Evolutionary conservation across 2,888 invertebrate genomes (phyloP), one percentile per base, ranked within the genome.

Genomic region (Stramonita haemastoma): DNA sequence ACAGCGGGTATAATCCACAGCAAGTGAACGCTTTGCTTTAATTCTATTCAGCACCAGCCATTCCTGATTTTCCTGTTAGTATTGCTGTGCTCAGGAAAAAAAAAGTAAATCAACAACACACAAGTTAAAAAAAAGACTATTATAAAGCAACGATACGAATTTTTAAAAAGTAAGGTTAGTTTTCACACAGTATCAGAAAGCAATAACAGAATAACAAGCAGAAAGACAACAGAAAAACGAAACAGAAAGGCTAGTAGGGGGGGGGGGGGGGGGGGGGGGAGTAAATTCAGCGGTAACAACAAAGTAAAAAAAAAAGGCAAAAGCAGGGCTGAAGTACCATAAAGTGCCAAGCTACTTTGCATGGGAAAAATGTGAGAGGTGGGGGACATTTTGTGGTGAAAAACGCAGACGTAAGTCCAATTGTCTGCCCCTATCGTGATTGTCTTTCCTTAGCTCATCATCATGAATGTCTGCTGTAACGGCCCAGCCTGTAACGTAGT

Each of bases 371-470:
- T 11, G 13, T 13, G n/a, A 73, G 29, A 11, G 8, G 8, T 66
- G 19, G 66, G 73, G 8, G 5, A 26, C 73, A 29, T 73, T 73
- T n/a, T 13, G 29, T 13, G 73, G 73, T 73, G 73, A 73, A 26
- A 73, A 73, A 73, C 11, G 73, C 13, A 73, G 73, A 73, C 73
- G n/a, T 73, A 73, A n/a, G 73, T 13, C 73, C 13, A 73, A 73
- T 73, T 73, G 73, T 73, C 73, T 73, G 73, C 73, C 73, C 73
- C n/a, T 73, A 13, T 73, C 73, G n/a, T 73, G 73, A 73, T 73
- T 73, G 73, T 73, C 29, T 73, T 29, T 73, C 73, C 73, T 29
- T 13, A n/a, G 73, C n/a, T 73, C 26, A 73, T 73, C 73, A 73
- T 73, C 73, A 73, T 73, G n/a, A 73, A 26, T 73, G 73, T 73